Conservation (phyloP, 2,113 vertebrate species). For the Neolamprologus sp. region DNA sequence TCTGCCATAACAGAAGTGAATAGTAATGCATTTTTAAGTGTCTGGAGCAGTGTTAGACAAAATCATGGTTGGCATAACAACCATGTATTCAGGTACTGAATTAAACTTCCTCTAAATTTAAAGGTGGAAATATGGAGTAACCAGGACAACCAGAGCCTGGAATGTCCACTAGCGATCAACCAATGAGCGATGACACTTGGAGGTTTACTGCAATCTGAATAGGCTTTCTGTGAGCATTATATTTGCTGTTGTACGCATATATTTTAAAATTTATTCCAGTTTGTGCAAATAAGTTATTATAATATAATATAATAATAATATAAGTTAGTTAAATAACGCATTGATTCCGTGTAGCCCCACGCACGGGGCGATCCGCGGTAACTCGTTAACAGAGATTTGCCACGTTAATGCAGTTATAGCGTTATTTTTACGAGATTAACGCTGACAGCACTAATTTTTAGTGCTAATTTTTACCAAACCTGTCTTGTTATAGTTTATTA, state of each 20-base stretch:
- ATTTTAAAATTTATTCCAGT: background rate
- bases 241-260: background rate
- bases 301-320: too few relatives aligned
- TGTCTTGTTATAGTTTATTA: background rate
- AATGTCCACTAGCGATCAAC: background rate
- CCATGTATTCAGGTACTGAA: background rate
- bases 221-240: background rate
- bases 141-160: background rate
- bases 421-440: background rate
- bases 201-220: background rate
- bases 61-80: background rate
- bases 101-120: background rate
- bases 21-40: background rate
- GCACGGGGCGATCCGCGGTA: rapidly evolving
- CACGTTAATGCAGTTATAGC: background rate
- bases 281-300: background rate
- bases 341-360: background rate
- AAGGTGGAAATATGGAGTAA: background rate
- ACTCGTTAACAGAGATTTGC: background rate
- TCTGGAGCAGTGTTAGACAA: background rate
- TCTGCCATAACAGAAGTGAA: background rate
- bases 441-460: background rate
- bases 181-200: background rate
- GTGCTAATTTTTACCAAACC: background rate
- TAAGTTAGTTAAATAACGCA: background rate